Percentiles rank a stretch among this genome's conserved stretches.
Evolutionary conservation across 2,888 invertebrate genomes (phyloP).

Genomic region (Monopis laevigella): DNA sequence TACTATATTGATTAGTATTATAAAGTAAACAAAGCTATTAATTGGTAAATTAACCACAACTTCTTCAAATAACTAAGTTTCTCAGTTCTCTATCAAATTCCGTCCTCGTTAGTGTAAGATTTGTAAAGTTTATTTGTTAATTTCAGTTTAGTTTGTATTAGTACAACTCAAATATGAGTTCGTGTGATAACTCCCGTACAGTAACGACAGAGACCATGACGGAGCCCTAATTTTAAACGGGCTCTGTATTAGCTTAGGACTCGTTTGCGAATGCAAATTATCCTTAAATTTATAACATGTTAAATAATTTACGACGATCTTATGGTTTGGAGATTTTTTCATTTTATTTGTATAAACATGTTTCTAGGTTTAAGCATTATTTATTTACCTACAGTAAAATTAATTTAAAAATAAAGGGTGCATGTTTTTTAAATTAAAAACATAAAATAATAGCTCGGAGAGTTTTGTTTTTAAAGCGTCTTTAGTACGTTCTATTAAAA

Average conservation of each 20-base stretch:
- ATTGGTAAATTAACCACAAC: too few species aligned
- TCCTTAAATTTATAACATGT: constrained; percentile 35
- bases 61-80: too few species aligned
- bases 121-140: constrained; percentile 12
- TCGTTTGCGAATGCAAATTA: constrained; percentile 35
- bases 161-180: constrained; percentile 13
- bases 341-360: neutral
- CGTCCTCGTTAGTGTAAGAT: neutral
- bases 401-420: too few species aligned
- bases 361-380: too few species aligned
- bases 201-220: constrained; percentile 24
- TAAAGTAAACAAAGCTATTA: too few species aligned
- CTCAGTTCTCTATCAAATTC: neutral
- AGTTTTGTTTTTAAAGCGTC: constrained; percentile 7
- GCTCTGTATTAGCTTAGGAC: constrained; percentile 43
- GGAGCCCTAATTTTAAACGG: constrained; percentile 25
- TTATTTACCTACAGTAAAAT: too few species aligned
- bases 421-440: too few species aligned
- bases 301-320: constrained; percentile 19
- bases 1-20: too few species aligned
- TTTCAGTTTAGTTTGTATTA: constrained; percentile 10
- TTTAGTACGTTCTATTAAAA: constrained; percentile 1
- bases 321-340: constrained; percentile 3
- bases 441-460: too few species aligned
- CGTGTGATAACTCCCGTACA: constrained; percentile 30